Percentiles rank a stretch among this genome's conserved stretches.
phyloP scores from a whole-genome alignment of 2,888 invertebrate genomes.

The Hypomecis atomaria region DNA sequence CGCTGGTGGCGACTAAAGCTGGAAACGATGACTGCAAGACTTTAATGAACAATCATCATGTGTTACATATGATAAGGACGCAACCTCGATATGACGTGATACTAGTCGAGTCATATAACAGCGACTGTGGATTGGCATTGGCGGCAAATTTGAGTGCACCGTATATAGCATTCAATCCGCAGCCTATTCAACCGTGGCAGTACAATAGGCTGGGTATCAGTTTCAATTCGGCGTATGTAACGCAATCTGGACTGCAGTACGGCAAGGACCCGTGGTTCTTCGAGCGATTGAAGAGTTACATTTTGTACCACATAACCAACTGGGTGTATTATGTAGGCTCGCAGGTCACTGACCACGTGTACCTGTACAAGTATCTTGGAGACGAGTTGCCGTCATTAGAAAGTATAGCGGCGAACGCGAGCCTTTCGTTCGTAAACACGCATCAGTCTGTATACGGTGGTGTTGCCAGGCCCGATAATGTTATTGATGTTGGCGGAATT shows the following conservation, averaged over 20 bases:
- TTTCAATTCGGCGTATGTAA: conserved; percentile 81
- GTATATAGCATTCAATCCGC: conserved; percentile 84
- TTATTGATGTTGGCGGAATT: conserved; percentile 88
- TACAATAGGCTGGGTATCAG: conserved; percentile 77
- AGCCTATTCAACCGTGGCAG: conserved; percentile 83
- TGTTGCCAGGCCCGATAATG: conserved; percentile 83
- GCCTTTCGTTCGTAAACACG: conserved; percentile 86
- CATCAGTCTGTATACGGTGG: conserved; percentile 87
- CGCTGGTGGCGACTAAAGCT: conserved; percentile 75
- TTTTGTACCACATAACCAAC: conserved; percentile 72
- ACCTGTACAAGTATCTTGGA: conserved; percentile 79
- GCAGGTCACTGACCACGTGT: conserved; percentile 74
- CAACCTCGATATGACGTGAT: conserved; percentile 87
- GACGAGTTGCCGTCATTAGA: conserved; percentile 82
- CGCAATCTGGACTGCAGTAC: conserved; percentile 71
- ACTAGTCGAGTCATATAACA: conserved; percentile 89
- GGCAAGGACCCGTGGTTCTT: conserved; percentile 78
- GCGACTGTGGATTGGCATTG: conserved; percentile 89
- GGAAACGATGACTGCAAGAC: conserved; percentile 80
- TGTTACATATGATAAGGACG: conserved; percentile 79
- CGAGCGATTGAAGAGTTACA: conserved; percentile 71
- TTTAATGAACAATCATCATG: conserved; percentile 79
- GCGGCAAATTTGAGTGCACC: conserved; percentile 88
- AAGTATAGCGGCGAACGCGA: conserved; percentile 83
- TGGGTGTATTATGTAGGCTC: conserved; percentile 79